Percentiles rank a stretch among this genome's conserved stretches.
Conservation (phyloP, 2,888 invertebrate species). For the Tridacna crocea region DNA sequence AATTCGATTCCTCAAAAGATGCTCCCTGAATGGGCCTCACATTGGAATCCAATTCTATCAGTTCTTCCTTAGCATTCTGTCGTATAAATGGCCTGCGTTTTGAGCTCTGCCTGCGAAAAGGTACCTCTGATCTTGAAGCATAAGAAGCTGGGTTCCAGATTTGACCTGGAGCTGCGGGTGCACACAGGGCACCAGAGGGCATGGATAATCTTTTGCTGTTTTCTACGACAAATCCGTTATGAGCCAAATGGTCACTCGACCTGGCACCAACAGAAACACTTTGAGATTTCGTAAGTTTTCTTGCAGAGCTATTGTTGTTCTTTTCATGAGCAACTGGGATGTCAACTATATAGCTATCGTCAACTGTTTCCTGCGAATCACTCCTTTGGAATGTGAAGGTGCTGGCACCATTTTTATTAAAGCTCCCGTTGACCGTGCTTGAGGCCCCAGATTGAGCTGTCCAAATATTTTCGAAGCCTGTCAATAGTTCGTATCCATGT, state of each 20-base stretch:
- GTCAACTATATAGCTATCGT: conserved; percentile 5
- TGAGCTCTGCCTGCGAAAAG: conserved; percentile 37
- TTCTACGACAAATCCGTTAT: conserved; percentile 41
- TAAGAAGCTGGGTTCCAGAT: conserved; percentile 31
- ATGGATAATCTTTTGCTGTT: conserved; percentile 18
- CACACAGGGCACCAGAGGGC: conserved; percentile 18
- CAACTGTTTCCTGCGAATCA: conserved; percentile 9
- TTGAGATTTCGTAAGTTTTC: conserved; percentile 24
- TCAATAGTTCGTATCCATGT: conserved; percentile 65
- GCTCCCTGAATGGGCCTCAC: background rate
- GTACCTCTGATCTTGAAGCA: conserved; percentile 14
- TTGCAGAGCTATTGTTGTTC: conserved; percentile 8
- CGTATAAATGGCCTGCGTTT: conserved; percentile 58
- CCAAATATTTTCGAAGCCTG: conserved; percentile 62
- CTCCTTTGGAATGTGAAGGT: background rate
- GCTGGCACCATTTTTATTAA: conserved; percentile 10
- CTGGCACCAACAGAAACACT: background rate
- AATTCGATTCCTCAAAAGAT: background rate
- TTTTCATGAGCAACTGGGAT: conserved; percentile 3
- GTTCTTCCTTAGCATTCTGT: conserved; percentile 66
- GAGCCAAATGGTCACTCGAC: conserved; percentile 21
- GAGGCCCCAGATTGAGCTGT: conserved; percentile 6
- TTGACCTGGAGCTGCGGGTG: conserved; percentile 56
- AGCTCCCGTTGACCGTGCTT: background rate
- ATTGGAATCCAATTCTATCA: conserved; percentile 43